phyloP scores from a whole-genome alignment of 1,140 invertebrate species.

The honey bee (Apis mellifera) region Amel_HAv3.1 CM009936.2:3906001-3906500 shows the following conservation, averaged over 20 bases:
- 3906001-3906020: no score
- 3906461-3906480: slow-evolving; percentile 40
- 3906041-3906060: no score
- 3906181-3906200: no score
- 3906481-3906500: neutral
- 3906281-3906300: slow-evolving; percentile 44
- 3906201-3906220: no score
- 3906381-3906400: slow-evolving; percentile 21
- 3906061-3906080: no score
- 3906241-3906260: neutral
- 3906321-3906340: slow-evolving; percentile 65
- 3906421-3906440: slow-evolving; percentile 33
- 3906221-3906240: no score
- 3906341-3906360: slow-evolving; percentile 43
- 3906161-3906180: no score
- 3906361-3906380: slow-evolving; percentile 38
- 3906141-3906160: no score
- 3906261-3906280: neutral
- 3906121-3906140: no score
- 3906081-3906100: no score
- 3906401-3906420: slow-evolving; percentile 35
- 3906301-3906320: slow-evolving; percentile 58
- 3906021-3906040: no score
- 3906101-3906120: no score
- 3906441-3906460: slow-evolving; percentile 27